Evolutionary conservation across 2,797 vertebrate genomes (phyloP).

Genomic region (Numenius phaeopus): DNA sequence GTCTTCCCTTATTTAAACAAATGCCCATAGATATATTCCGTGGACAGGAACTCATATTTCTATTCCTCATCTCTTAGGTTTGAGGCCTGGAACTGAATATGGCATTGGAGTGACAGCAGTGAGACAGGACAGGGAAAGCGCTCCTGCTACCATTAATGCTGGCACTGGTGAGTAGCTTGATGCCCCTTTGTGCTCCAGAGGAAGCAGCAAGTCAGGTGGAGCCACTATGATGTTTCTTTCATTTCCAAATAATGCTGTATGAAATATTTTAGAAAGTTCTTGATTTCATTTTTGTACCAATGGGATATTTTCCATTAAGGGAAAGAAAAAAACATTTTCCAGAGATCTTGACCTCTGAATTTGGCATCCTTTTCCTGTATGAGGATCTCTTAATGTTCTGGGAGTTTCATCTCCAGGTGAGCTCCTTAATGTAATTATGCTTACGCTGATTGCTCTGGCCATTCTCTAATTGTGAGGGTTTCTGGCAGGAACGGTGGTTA

Average conservation of each 20-base stretch:
- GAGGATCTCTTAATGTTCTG: not conserved
- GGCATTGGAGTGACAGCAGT: slow-evolving; percentile 97
- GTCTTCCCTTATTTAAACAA: not conserved
- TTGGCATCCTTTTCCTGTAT: not conserved
- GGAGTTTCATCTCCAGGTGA: not conserved
- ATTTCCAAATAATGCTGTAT: not conserved
- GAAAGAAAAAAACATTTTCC: not conserved
- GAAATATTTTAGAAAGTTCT: not conserved
- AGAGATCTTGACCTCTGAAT: not conserved
- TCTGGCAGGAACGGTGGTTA: not conserved
- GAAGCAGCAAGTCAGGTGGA: not conserved
- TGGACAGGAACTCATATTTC: not conserved
- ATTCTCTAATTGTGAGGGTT: not conserved
- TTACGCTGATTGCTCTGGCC: not conserved
- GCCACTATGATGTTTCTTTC: not conserved
- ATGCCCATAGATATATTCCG: not conserved
- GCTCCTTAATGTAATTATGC: not conserved
- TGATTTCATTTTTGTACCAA: not conserved
- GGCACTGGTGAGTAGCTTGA: slow-evolving; percentile 89
- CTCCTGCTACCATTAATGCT: slow-evolving; percentile 92
- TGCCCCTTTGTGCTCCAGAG: not conserved
- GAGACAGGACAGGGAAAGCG: slow-evolving; percentile 91
- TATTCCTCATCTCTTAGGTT: slow-evolving; percentile 75
- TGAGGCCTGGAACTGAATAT: slow-evolving; percentile 94
- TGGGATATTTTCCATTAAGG: not conserved